phyloP scores from a whole-genome alignment of 2,888 invertebrate genomes.

The Sarcophaga carnaria region DNA sequence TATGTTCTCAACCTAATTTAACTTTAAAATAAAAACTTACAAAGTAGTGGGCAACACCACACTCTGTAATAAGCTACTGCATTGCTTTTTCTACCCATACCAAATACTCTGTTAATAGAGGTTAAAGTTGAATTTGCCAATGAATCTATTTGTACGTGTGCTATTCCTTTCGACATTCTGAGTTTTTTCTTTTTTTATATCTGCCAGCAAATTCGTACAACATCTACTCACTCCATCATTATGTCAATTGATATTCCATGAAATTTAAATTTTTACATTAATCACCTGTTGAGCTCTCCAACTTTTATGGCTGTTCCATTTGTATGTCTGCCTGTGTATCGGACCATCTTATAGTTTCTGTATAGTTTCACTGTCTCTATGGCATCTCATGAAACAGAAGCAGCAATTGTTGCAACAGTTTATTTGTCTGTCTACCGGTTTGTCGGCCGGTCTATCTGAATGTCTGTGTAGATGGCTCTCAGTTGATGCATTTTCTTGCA shows the following conservation, averaged over 20 bases:
- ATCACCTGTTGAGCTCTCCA: slow-evolving; percentile 59
- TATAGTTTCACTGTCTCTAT: slow-evolving; percentile 43
- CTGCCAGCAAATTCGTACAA: slow-evolving; percentile 21
- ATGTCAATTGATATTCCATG: slow-evolving; percentile 70
- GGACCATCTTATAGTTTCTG: background rate
- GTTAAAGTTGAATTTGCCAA: slow-evolving; percentile 63
- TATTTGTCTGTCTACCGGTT: background rate
- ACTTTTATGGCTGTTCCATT: slow-evolving; percentile 37
- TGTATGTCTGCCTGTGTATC: slow-evolving; percentile 17
- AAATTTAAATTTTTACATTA: slow-evolving; percentile 65
- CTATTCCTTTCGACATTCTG: slow-evolving; percentile 59
- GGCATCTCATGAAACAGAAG: slow-evolving; percentile 55
- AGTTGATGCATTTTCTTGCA: slow-evolving; percentile 18
- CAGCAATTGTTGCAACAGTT: slow-evolving; percentile 29
- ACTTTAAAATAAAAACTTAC: background rate
- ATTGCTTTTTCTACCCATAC: slow-evolving; percentile 1
- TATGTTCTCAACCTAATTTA: too few species aligned
- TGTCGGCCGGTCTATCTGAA: background rate
- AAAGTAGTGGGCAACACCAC: background rate
- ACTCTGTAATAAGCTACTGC: background rate
- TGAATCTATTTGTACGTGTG: slow-evolving; percentile 50
- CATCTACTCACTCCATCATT: slow-evolving; percentile 65
- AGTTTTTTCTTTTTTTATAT: slow-evolving; percentile 33
- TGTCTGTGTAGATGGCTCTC: background rate
- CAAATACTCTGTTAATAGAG: slow-evolving; percentile 42